Evolutionary conservation across 2,888 invertebrate species (phyloP), one percentile per base, ranked within the genome.

Genomic region (Osmoderma eremita): DNA sequence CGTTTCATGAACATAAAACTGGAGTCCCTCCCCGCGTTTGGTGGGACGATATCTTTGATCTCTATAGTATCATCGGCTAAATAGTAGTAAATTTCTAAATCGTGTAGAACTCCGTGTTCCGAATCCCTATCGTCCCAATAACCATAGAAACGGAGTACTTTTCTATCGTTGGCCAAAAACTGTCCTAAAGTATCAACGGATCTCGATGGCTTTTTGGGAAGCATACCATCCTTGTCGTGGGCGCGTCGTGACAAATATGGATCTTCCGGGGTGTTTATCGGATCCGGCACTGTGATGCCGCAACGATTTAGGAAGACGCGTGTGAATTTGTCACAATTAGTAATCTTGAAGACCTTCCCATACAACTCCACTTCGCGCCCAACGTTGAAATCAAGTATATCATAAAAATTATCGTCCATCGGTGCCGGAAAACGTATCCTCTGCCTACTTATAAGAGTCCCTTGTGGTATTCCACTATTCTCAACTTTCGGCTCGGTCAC

Each of bases 41-140:
- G 83, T 0, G 86, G 84, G 56, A 88, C 79, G 45, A 86, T 86
- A 82, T 96, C 95, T 74, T 91, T 90, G 4, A 97, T 90, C 80
- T 96, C 95, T 8, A 97, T 90, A 0, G 95, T 95, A 75, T 94
- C 93, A 76, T 97, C 95, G 0, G 92, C 89, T 51, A 97, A 84
- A 82, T 91, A 95, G 78, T 93, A 97, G 76, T 91, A 90, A 12
- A 97, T 84, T 77, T 94, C 91, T 67, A 97, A 82, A 74, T 89
- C 85, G 71, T 95, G 91, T 20, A 94, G 81, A 66, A 89, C 88
- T 0, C 96, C 96, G 77, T 90, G 90, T 77, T 90, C 88, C 0
- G 88, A 88, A 10, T 88, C 87, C 0, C 90, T 87, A 78, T 97
- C 95, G 77, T 97, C 94, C 96, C 96, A 97, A 78, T 92, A 94